Evolutionary conservation across 2,113 vertebrate genomes (phyloP), one percentile per base, ranked within the genome.

Genomic region (Clarias macrocephalus): DNA sequence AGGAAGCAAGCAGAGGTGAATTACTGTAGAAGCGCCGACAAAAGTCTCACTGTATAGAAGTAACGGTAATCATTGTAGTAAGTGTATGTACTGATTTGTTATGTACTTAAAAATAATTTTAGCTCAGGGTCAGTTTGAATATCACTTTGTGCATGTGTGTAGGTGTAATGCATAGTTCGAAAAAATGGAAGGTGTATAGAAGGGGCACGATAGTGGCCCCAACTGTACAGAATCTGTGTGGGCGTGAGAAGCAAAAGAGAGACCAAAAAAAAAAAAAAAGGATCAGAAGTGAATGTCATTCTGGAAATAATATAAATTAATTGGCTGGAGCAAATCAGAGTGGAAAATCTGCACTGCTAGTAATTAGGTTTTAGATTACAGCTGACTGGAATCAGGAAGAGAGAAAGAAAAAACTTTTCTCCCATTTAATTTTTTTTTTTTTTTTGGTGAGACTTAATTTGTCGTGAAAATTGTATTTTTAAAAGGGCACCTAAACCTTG

Each of bases 61-160:
- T 79, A 89, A 87, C 93, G 92, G 94, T 94, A 94, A 91, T 91
- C 81, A 85, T 76, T 91, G 88, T 89, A 94, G 93, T 94, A 93
- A 93, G 56, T 21, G 82, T 90, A 80, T 88, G 80, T 87, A 87
- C 91, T 87, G 66, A 28, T 28, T 56, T 7, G 52, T 19, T 19
- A 56, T 79, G 30, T 18, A 48, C 10, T 75, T 72, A 70, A 33
- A 80, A 48, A 76, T 25, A 76, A 79, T 57, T 48, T 81, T 81
- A 91, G 76, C 77, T 89, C 85, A 85, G 82, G 85, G 13, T 75
- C 88, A 89, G 88, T 85, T 86, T 89, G 88, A 88, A 54, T 54
- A 3, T 79, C 75, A 79, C 52, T 25, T 77, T 65, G 25, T 15
- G 37, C 33, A 30, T 73, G 5, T 42, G 77, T 72, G 62, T 65